Base-by-base conservation (phyloP, 2,888 invertebrate genomes). In the Euplagia quadripunctaria region DNA sequence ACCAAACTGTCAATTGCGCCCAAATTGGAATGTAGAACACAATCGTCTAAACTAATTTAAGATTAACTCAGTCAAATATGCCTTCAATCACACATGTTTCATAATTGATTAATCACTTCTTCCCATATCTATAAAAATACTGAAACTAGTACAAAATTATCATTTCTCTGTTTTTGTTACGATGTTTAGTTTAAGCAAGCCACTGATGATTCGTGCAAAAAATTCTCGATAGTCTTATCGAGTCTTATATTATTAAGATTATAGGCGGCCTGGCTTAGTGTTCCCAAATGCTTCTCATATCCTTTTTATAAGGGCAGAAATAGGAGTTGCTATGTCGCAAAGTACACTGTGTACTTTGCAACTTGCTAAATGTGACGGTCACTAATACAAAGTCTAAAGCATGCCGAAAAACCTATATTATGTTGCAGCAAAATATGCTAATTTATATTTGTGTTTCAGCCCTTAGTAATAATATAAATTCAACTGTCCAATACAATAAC, bases 141-240 rank as follows among this genome's bases (percentile, higher is more conserved):
- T 79, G 72, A 51, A 71, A 73, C 20, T 73, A 42, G 69, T 70
- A 74, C 65, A 75, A 78, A 85, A 83, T 85, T 83, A 83, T 83
- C 79, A 85, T 83, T 83, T 81, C 83, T 76, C 74, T 78, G 55
- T 17, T 70, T 55, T 66, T 64, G 61, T 74, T 75, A 43, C n/a
- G n/a, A 64, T 46, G n/a, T 66, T 20, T 46, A 72, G 20, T 74
- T 72, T 73, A 42, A 49, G 73, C 16, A 64, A 68, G 74, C 68
- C 41, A 77, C 72, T 73, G 75, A 67, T 68, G 11, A 68, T 68
- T 7, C 7, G 7, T 17, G 14, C 20, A 31, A 31, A n/a, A 14
- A 31, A 46, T 31, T 31, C 31, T 9, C n/a, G n/a, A n/a, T n/a
- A n/a, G n/a, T n/a, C n/a, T n/a, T n/a, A n/a, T n/a, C n/a, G n/a